phyloP scores from a whole-genome alignment of 2,113 vertebrate genomes.

The Xiphophorus maculatus region DNA sequence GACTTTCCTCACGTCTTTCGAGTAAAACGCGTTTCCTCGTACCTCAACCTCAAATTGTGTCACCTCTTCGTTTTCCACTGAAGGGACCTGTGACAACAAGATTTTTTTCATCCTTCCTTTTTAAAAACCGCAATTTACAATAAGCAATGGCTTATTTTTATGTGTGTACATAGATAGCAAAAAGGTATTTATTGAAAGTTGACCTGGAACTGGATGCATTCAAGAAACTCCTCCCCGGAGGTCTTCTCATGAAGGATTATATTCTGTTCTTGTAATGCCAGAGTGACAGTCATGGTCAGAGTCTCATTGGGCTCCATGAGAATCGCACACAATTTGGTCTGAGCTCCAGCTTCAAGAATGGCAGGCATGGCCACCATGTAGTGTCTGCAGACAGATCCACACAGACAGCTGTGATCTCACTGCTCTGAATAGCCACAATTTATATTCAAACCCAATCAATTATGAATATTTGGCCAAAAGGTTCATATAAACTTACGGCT shows the following conservation, averaged over 20 bases:
- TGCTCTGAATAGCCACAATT: neutral
- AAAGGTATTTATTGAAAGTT: neutral
- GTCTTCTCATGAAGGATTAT: slow-evolving; percentile 27
- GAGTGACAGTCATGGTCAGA: slow-evolving; percentile 59
- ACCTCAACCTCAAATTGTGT: slow-evolving; percentile 61
- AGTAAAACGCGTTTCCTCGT: slow-evolving; percentile 55
- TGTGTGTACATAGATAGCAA: neutral
- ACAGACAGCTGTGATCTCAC: neutral
- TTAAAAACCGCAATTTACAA: neutral
- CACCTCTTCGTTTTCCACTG: slow-evolving; percentile 27
- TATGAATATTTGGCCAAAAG: neutral
- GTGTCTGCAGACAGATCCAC: slow-evolving; percentile 31
- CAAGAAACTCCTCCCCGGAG: slow-evolving; percentile 46
- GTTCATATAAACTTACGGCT: slow-evolving; percentile 54
- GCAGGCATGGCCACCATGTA: slow-evolving; percentile 75
- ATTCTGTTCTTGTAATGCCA: slow-evolving; percentile 30
- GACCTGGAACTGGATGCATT: slow-evolving; percentile 65
- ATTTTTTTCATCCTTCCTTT: neutral
- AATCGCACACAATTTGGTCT: slow-evolving; percentile 64
- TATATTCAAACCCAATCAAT: neutral
- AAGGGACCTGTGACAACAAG: slow-evolving; percentile 56
- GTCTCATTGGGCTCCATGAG: slow-evolving; percentile 69
- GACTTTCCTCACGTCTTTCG: slow-evolving; percentile 65
- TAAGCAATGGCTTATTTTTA: neutral
- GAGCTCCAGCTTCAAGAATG: slow-evolving; percentile 65